Base-by-base conservation (phyloP, 2,113 vertebrate species). In the Corythornis cristatus region DNA sequence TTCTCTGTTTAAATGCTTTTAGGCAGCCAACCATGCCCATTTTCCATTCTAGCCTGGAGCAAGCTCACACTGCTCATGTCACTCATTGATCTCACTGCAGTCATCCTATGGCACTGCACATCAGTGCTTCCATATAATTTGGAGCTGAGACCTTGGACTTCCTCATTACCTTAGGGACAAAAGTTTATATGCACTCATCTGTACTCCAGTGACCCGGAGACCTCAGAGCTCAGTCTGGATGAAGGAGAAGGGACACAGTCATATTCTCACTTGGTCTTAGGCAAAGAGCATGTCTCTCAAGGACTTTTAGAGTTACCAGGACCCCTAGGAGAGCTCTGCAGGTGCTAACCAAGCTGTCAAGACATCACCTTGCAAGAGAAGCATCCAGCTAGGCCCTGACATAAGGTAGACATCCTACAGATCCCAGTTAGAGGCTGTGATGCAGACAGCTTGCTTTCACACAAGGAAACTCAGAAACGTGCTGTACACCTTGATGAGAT, bases 321-420 rank as follows among this genome's bases (percentile, higher is more conserved):
- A 42, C 17, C 4, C 14, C 4, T 3, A 83, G 67, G 21, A 89
- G 35, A 79, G 19, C 57, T 83, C 42, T 83, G 18, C 19, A 80
- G 23, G 40, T 40, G n/a, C 33, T 64, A 9, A 29, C 29, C n/a
- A 82, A 86, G 45, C 13, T 2, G 1, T 5, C 0, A 2, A 70
- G 43, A 15, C 53, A 51, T 51, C 45, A 12, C 6, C 25, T 75
- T 22, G 15, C n/a, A 29, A 33, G 61, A 76, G 16, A 51, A 75
- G 19, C 25, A 65, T 42, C 26, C 20, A 61, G 18, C 12, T 60
- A 56, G 6, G 20, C 19, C 20, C 31, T 75, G 68, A 56, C 26
- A 19, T 31, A 40, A 70, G 16, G 28, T 6, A 60, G 61, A 66
- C 13, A 65, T 75, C 25, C n/a, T 35, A 87, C 23, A 45, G 33